Base-by-base conservation (phyloP, 2,113 vertebrate species). In the Tretioscincus oriximinensis region DNA sequence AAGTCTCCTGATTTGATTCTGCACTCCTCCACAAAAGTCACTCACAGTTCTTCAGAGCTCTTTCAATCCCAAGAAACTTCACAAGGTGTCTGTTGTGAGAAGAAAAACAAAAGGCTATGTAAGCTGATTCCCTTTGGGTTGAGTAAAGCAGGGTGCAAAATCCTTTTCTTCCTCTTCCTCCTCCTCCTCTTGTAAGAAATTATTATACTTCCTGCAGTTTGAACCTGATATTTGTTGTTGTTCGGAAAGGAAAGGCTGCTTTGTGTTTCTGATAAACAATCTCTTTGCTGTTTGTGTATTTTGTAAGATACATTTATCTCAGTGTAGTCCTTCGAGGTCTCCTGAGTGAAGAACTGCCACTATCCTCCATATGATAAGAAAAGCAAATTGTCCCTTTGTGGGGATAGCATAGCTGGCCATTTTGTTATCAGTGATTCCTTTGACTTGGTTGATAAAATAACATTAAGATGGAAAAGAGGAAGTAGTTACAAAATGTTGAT, bases 361-460 rank as follows among this genome's bases (percentile, higher is more conserved):
- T 24, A 31, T 2, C 1, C 2, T 9, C 26, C 6, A 72, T 51
- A 65, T 61, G 31, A 69, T 69, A 81, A 45, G 6, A 41, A 24
- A 7, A 58, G 63, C 73, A 87, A 87, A 18, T 8, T 35, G 0
- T 7, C 12, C 22, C 65, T 47, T 67, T 29, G 63, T 28, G 9
- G 22, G 5, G 74, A 24, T 29, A 12, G 75, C 69, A 26, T 84
- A 51, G 78, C 51, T 70, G 54, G n/a, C 35, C 69, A 26, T 1
- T 0, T 31, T 21, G 80, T 84, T 82, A 76, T 58, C 63, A 26
- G 26, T 14, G n/a, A 22, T 72, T 65, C 16, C 14, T 81, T 80
- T 18, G 22, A 84, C 81, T 68, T 85, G 24, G 11, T 58, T 78
- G 80, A 58, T 35, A 16, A 77, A 58, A 63, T 76, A 63, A 73